These are phyloP conservation scores for Cloeon dipterum DNA, from an alignment of 2,888 invertebrate species.

Conservation along the genomic window DNA sequence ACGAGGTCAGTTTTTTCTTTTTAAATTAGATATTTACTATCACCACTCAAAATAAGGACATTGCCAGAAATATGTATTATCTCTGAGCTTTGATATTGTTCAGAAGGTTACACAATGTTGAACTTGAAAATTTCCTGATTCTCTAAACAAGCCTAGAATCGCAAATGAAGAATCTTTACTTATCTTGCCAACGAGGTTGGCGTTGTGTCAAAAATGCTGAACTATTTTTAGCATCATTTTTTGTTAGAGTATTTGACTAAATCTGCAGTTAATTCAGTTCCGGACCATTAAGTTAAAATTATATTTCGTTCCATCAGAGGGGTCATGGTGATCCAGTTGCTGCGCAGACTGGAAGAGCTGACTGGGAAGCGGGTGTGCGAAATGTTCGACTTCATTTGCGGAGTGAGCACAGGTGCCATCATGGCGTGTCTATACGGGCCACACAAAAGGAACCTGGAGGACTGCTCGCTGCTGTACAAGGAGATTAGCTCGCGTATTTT, in stretches of 20 bases:
- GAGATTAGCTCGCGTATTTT: conserved; percentile 38
- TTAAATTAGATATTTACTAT: too few relatives aligned
- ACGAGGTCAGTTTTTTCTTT: conserved; percentile 31
- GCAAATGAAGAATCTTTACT: too few relatives aligned
- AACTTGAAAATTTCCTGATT: too few relatives aligned
- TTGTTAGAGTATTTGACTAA: too few relatives aligned
- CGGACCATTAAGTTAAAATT: conserved; percentile 3
- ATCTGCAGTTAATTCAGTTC: background rate
- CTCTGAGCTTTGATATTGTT: too few relatives aligned
- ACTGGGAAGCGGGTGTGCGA: conserved; percentile 43
- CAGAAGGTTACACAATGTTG: too few relatives aligned
- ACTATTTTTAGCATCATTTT: too few relatives aligned
- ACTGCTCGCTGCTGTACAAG: conserved; percentile 33
- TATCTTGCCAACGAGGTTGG: too few relatives aligned
- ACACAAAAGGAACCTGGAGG: conserved; percentile 29
- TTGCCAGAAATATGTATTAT: too few relatives aligned
- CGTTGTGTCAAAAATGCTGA: too few relatives aligned
- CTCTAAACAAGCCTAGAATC: too few relatives aligned
- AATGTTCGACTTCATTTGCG: conserved; percentile 70
- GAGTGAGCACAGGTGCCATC: conserved; percentile 67
- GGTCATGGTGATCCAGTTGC: conserved; percentile 61
- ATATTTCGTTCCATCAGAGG: conserved; percentile 30
- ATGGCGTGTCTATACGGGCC: conserved; percentile 40
- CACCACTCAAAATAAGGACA: too few relatives aligned
- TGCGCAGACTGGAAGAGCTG: conserved; percentile 49